phyloP scores from a whole-genome alignment of 2,797 vertebrate genomes.

The Sebastes diploproa region DNA sequence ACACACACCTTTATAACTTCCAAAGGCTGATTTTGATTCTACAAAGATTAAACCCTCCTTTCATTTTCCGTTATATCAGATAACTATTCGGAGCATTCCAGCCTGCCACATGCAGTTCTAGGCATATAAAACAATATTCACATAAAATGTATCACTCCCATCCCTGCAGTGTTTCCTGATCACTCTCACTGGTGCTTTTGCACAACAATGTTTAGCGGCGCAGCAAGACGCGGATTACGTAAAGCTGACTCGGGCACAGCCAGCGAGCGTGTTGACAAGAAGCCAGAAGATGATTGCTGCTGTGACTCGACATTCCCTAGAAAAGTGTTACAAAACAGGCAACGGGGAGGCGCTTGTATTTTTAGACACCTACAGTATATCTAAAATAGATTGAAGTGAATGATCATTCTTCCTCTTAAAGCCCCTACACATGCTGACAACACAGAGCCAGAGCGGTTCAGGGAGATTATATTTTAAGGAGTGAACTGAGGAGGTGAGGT shows the following conservation, averaged over 20 bases:
- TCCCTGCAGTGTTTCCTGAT: background rate
- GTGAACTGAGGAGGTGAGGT: slow-evolving; percentile 25
- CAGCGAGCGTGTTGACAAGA: slow-evolving; percentile 15
- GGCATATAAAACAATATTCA: slow-evolving; percentile 9
- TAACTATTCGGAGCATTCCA: background rate
- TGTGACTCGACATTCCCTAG: slow-evolving; percentile 27
- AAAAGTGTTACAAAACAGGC: slow-evolving; percentile 22
- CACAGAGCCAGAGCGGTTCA: background rate
- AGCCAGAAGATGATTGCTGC: slow-evolving; percentile 14
- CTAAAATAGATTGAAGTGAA: slow-evolving; percentile 1
- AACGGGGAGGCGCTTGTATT: slow-evolving; percentile 15
- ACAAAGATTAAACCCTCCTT: background rate
- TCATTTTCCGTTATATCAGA: background rate
- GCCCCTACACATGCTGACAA: background rate
- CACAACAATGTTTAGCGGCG: slow-evolving; percentile 13
- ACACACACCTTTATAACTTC: background rate
- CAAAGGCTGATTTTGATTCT: background rate
- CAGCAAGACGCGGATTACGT: slow-evolving; percentile 24
- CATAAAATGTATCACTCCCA: background rate
- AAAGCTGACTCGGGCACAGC: slow-evolving; percentile 23
- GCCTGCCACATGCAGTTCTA: background rate
- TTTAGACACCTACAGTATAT: slow-evolving; percentile 28
- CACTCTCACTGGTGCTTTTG: background rate
- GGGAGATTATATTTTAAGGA: slow-evolving; percentile 12
- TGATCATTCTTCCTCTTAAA: background rate